Base-by-base conservation (phyloP, 2,888 invertebrate genomes). In the Volucella inanis region DNA sequence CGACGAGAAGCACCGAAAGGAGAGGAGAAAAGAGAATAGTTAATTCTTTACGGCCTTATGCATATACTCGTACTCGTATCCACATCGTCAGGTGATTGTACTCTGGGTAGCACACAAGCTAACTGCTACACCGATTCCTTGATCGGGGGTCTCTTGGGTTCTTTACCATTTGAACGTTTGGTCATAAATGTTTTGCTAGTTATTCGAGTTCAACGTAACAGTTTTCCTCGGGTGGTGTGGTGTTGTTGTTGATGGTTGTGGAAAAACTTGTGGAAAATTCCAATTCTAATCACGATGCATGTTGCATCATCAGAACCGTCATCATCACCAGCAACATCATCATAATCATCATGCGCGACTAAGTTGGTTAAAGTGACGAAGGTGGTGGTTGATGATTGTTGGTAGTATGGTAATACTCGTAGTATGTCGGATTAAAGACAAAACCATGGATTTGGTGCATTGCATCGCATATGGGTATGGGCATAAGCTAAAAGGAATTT, bases 141-240 rank as follows among this genome's bases (percentile, higher is more conserved):
- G 70, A 49, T 71, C 55, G 62, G 54, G 14, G 62, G 14, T 45
- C 47, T 49, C 76, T 41, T 49, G 55, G 67, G 67, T 65, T 82
- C 54, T 65, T 77, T 49, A 78, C 49, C 54, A 71, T 76, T 64
- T 50, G 55, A 49, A 49, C 76, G 71, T 59, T 39, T 52, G 22
- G 52, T 68, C 75, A 72, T 80, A 80, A 85, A 80, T 80, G 72
- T 72, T 77, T 57, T 62, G 72, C 71, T 72, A 81, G 85, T 76
- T 81, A 72, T 81, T 85, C 50, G 85, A 85, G 85, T 85, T 85
- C 85, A 85, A 81, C 85, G 85, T 85, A 85, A 85, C 85, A 85
- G 85, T 85, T 85, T 85, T 72, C 71, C 67, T 49, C 72, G 72
- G 71, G 75, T 65, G 64, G 54, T 65, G 22, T 22, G 49, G 49